phyloP scores from a whole-genome alignment of 1,140 invertebrate species.

The Formica selysi region DNA sequence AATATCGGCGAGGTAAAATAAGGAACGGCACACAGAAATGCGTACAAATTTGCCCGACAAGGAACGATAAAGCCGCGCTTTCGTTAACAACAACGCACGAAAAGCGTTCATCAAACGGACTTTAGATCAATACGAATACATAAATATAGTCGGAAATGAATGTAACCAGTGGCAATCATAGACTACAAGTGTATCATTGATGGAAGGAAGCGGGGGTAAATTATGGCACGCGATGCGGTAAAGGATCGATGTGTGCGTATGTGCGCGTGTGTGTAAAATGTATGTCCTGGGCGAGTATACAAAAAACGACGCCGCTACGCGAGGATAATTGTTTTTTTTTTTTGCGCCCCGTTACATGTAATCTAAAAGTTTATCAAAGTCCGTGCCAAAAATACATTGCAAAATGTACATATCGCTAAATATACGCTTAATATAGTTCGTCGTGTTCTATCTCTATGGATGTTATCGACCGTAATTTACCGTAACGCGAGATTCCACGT shows the following conservation, averaged over 20 bases:
- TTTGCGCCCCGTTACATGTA: conserved; percentile 7
- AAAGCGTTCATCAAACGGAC: background rate
- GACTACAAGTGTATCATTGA: background rate
- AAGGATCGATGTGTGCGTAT: conserved; percentile 24
- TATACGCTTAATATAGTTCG: conserved; percentile 3
- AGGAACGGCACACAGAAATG: background rate
- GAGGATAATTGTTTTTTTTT: conserved; percentile 5
- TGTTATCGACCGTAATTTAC: conserved; percentile 2
- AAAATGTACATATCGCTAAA: conserved; percentile 59
- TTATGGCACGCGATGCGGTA: conserved; percentile 42
- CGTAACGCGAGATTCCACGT: background rate
- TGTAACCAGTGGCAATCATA: background rate
- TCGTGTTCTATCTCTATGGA: background rate
- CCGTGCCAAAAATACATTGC: conserved; percentile 71
- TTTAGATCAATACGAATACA: background rate
- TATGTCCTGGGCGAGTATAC: conserved; percentile 41
- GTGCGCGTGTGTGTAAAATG: conserved; percentile 30
- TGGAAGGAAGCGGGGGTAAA: background rate
- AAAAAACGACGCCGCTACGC: conserved; percentile 57
- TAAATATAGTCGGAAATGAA: background rate
- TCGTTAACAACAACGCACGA: background rate
- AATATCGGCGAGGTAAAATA: background rate
- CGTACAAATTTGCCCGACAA: background rate
- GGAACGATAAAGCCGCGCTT: background rate
- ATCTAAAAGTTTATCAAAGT: conserved; percentile 66